Percentiles rank a stretch among this genome's conserved stretches.
Conservation (phyloP, 1,140 invertebrate genomes). For the Parasteatoda tepidariorum region DNA sequence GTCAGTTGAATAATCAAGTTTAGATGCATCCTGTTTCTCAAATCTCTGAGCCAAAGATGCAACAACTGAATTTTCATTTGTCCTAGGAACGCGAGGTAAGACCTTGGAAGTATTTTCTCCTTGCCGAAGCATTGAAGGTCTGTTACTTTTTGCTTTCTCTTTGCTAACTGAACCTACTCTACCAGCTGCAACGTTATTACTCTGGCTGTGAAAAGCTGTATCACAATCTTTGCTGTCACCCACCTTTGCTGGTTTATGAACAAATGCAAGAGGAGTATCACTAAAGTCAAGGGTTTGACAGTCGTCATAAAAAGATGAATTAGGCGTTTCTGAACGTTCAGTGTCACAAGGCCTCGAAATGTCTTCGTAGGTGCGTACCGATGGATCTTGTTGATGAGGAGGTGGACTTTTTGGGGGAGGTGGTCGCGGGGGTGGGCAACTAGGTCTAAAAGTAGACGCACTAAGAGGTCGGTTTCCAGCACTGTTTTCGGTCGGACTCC, state of each 20-base stretch:
- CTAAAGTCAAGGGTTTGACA: conserved; percentile 50
- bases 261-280: conserved; percentile 38
- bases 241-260: conserved; percentile 15
- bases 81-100: background rate
- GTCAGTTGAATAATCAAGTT: background rate
- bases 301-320: conserved; percentile 49
- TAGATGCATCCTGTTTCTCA: conserved; percentile 42
- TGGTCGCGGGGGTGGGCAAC: conserved; percentile 75
- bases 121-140: background rate
- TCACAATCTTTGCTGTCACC: conserved; percentile 8
- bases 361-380: background rate
- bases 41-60: conserved; percentile 57
- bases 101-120: background rate
- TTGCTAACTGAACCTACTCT: background rate
- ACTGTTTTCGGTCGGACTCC: conserved; percentile 79
- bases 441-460: conserved; percentile 74
- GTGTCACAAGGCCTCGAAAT: background rate
- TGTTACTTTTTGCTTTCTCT: background rate
- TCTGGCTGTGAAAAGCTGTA: background rate
- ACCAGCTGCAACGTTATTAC: background rate
- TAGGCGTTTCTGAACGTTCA: conserved; percentile 40
- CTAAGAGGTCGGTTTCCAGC: conserved; percentile 75
- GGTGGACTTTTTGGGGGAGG: conserved; percentile 66
- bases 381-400: background rate
- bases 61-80: conserved; percentile 47